Percentiles rank a stretch among this genome's conserved stretches.
phyloP scores from a whole-genome alignment of 92 coral and sea anemone species.

The Umimayanthus chanpuru region DNA sequence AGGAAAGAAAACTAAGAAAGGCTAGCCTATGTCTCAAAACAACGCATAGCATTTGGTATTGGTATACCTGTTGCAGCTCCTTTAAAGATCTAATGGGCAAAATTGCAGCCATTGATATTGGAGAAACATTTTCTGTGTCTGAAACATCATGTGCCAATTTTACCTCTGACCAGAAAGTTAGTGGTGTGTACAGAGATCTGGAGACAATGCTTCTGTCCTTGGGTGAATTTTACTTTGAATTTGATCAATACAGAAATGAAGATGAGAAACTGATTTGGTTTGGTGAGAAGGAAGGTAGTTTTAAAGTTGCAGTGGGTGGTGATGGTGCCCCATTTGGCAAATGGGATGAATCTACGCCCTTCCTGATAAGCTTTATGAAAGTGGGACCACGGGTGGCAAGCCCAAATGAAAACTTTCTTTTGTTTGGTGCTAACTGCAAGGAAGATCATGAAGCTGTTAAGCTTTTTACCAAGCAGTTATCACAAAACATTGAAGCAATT shows the following conservation, averaged over 20 bases:
- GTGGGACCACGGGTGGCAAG: slow-evolving; percentile 58
- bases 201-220: slow-evolving; percentile 44
- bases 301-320: slow-evolving; percentile 64
- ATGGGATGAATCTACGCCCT: slow-evolving; percentile 66
- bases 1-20: no score
- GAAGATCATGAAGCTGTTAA: slow-evolving; percentile 61
- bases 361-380: slow-evolving; percentile 66
- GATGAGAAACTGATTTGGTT: slow-evolving; percentile 50
- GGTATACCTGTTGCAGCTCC: no score
- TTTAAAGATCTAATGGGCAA: slow-evolving; percentile 44
- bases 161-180: slow-evolving; percentile 49
- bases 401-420: slow-evolving; percentile 64
- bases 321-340: slow-evolving; percentile 77
- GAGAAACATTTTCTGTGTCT: slow-evolving; percentile 40
- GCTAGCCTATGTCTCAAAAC: no score
- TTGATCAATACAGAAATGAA: slow-evolving; percentile 54
- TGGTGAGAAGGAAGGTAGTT: slow-evolving; percentile 39
- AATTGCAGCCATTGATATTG: slow-evolving; percentile 55
- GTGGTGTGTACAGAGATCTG: slow-evolving; percentile 64
- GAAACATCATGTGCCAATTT: slow-evolving; percentile 58
- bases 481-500: slow-evolving; percentile 8
- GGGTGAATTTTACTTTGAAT: slow-evolving; percentile 52
- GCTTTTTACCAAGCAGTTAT: slow-evolving; percentile 28
- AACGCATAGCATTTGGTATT: no score
- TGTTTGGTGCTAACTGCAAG: slow-evolving; percentile 73